Base-by-base conservation (phyloP, 2,113 vertebrate genomes). In the human (Homo sapiens) region DNA sequence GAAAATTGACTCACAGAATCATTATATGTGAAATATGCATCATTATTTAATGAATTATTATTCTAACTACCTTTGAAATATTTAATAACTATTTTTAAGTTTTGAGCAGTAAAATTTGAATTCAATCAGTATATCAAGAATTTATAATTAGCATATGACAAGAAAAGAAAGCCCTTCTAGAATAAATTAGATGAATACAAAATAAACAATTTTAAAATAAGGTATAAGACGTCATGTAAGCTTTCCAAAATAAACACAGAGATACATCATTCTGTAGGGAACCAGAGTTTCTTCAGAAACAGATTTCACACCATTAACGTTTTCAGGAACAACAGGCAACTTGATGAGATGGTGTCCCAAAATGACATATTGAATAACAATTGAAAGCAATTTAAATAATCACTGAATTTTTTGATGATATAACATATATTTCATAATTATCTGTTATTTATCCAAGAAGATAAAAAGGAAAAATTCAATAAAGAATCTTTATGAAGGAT, bases 201-300 rank as follows among this genome's bases (percentile, higher is more conserved):
- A 88, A 59, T 27, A 72, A 79, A 57, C 2, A 23, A n/a, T 75
- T 82, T 8, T 4, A 1, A 25, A n/a, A 52, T 87, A 76, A 90
- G 68, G 1, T 11, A 4, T 76, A 52, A 73, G 40, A 57, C 2
- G 12, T 90, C 35, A 57, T 86, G 6, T 43, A 40, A 85, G 45
- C 20, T 81, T 90, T 87, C 81, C 68, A 68, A 90, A 95, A 90
- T 79, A 90, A 87, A 81, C 32, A 87, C 25, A 87, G 48, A 48
- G 1, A 68, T 76, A n/a, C 0, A 45, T 72, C 13, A 38, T 68
- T 55, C 45, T 43, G 70, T 25, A 89, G 61, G 79, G 20, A 92
- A 30, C 25, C 68, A 83, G 27, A 82, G 14, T 79, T 89, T 66
- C 0, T 2, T 64, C 23, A 45, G 57, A 32, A 68, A 93, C 1